Conservation (phyloP, 1,140 invertebrate genomes). For the Zophobas morio region DNA sequence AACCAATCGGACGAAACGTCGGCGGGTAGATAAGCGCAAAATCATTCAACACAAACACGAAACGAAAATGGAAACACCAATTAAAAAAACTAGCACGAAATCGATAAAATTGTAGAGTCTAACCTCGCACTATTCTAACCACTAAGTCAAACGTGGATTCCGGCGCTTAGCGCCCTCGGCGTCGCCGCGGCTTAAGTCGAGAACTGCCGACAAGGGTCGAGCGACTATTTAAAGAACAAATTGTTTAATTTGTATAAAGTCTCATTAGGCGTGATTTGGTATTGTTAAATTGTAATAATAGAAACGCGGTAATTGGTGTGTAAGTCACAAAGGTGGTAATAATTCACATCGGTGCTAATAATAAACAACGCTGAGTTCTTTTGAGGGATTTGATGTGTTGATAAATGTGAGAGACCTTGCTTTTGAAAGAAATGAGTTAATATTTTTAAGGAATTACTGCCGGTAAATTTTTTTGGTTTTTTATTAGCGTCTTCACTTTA, state of each 20-base stretch:
- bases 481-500: no score
- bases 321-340: not conserved
- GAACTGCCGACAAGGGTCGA: not conserved
- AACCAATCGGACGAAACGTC: not conserved
- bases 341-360: no score
- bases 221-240: constrained; percentile 54
- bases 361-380: no score
- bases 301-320: not conserved
- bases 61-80: constrained; percentile 36
- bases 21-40: constrained; percentile 6
- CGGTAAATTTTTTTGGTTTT: no score
- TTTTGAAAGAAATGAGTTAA: no score
- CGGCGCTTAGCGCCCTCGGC: constrained; percentile 52
- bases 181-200: constrained; percentile 45
- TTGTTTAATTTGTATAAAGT: constrained; percentile 37
- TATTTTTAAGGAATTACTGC: no score
- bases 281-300: not conserved
- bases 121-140: constrained; percentile 47
- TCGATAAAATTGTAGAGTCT: constrained; percentile 11
- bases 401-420: no score
- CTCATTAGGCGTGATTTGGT: not conserved
- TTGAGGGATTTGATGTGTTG: no score
- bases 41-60: constrained; percentile 27
- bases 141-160: constrained; percentile 39
- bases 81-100: constrained; percentile 14